These are phyloP conservation scores for Caenorhabditis latens DNA, from an alignment of 1,140 invertebrate species.

Conservation along the genomic window DNA sequence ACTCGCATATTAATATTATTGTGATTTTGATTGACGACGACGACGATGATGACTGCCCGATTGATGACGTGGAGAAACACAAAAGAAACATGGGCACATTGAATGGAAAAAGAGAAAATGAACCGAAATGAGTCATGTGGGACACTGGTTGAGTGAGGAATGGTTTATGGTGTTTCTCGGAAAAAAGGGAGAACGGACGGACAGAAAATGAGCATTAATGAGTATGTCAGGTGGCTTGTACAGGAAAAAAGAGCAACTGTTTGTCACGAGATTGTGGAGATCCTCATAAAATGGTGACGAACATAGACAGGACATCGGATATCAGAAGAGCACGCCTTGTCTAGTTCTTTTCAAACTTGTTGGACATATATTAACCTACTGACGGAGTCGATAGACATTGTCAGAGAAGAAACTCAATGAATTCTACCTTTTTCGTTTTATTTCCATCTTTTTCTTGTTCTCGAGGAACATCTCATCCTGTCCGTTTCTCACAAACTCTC, in stretches of 20 bases:
- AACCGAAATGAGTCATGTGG: constrained; percentile 41
- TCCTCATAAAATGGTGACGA: no score
- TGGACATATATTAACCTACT: no score
- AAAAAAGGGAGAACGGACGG: neutral
- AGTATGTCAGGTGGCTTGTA: neutral
- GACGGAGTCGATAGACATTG: no score
- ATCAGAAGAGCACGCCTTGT: no score
- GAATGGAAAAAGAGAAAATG: constrained; percentile 9
- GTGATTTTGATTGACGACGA: constrained; percentile 21
- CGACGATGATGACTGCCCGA: neutral
- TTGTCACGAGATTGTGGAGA: neutral
- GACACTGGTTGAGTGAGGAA: neutral
- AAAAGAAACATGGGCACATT: neutral
- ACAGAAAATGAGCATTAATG: neutral
- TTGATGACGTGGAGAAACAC: constrained; percentile 30
- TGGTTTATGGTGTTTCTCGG: constrained; percentile 37
- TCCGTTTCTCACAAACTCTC: no score
- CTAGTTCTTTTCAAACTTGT: no score
- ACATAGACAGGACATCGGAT: no score
- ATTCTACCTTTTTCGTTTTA: no score
- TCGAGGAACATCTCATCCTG: no score
- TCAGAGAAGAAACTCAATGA: no score
- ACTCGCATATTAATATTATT: constrained; percentile 55
- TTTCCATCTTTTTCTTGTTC: no score
- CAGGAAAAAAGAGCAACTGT: constrained; percentile 19